Conservation (phyloP, 1,140 invertebrate species). For the Panonychus citri region DNA sequence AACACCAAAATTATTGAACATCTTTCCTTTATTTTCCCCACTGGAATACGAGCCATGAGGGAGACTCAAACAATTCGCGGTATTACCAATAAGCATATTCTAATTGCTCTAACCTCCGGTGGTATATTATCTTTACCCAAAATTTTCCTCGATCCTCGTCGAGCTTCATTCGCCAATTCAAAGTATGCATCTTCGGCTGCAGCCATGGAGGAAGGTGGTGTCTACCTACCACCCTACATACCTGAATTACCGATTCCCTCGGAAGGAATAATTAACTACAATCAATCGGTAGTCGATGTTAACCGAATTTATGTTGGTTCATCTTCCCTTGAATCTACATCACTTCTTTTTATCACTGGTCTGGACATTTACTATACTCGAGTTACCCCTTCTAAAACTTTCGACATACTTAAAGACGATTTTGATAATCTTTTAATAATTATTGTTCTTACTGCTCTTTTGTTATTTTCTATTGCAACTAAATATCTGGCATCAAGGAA, state of each 20-base stretch:
- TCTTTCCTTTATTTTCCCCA: conserved; percentile 72
- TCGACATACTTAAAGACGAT: conserved; percentile 96
- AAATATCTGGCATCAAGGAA: conserved; percentile 77
- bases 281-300: conserved; percentile 56
- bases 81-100: conserved; percentile 78
- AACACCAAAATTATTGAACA: conserved; percentile 48
- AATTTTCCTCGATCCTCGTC: conserved; percentile 65
- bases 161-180: conserved; percentile 37
- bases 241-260: conserved; percentile 74
- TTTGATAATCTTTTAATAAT: conserved; percentile 93
- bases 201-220: conserved; percentile 42
- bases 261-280: conserved; percentile 85
- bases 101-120: conserved; percentile 57
- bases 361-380: conserved; percentile 90
- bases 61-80: conserved; percentile 70
- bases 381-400: conserved; percentile 89
- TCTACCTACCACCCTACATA: conserved; percentile 80
- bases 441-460: conserved; percentile 54
- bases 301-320: conserved; percentile 59
- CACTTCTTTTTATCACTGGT: conserved; percentile 75
- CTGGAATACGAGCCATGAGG: conserved; percentile 45
- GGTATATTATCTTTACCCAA: conserved; percentile 70
- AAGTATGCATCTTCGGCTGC: not conserved
- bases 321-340: conserved; percentile 84
- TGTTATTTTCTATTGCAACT: conserved; percentile 60